Base-by-base conservation (phyloP, 2,888 invertebrate species). In the Zeuzera pyrina region DNA sequence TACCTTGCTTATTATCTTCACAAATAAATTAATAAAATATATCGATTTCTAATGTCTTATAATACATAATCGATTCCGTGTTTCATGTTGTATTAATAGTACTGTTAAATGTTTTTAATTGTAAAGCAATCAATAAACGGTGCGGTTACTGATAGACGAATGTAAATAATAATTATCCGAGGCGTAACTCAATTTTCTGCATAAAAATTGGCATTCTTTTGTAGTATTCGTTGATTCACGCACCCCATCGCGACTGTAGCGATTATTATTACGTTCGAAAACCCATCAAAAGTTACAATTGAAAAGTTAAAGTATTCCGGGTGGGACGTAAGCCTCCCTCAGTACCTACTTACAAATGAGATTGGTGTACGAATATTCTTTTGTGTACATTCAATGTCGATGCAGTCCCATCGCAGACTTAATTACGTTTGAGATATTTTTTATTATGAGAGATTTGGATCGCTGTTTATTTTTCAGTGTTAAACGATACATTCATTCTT, bases 271-370 rank as follows among this genome's bases (percentile, higher is more conserved):
- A 72, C 77, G 72, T 81, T 81, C 73, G 78, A 74, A 81, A 81
- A 81, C 76, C 81, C 81, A 83, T 81, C 83, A 81, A 76, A 83
- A 83, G 81, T 83, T 81, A 76, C 81, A 83, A 83, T 83, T 83
- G 83, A 83, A 83, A 81, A 83, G 81, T 81, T 83, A 83, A 81
- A 81, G 83, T 78, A 79, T 78, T 66, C 81, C 78, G 68, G 56
- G 63, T 54, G 78, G 77, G 71, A 70, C 66, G 60, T 64, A 65
- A 63, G 72, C 23, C 33, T 66, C 76, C 76, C 60, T 46, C 70
- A 48, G 69, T 69, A 70, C 69, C 67, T 70, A 70, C 69, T 67
- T 70, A 68, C 74, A 78, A 78, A 78, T 77, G 74, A 76, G 72
- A 76, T 77, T 69, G 67, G 56, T 63, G 65, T 64, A 63, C 55